These are phyloP conservation scores for Lampris megalopsis DNA, from an alignment of 2,113 vertebrate species.

Conservation along the genomic window DNA sequence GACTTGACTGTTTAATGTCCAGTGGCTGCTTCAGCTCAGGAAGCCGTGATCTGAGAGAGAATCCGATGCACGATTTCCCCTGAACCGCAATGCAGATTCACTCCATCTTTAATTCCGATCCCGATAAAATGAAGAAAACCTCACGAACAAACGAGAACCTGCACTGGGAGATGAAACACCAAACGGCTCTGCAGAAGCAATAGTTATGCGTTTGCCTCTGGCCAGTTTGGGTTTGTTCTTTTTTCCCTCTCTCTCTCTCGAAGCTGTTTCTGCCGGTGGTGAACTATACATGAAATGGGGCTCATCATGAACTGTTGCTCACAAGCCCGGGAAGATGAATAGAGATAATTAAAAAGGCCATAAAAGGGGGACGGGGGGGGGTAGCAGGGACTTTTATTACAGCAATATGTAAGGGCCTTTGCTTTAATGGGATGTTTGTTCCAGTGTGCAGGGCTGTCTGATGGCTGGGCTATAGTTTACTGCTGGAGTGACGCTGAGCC, in stretches of 20 bases:
- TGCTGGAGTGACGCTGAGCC: constrained; percentile 39
- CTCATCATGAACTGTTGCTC: constrained; percentile 73
- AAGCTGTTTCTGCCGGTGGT: constrained; percentile 43
- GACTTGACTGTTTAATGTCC: constrained; percentile 47
- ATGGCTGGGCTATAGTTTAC: constrained; percentile 52
- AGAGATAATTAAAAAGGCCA: constrained; percentile 82
- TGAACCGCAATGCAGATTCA: constrained; percentile 14
- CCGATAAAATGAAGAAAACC: constrained; percentile 34
- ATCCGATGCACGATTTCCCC: constrained; percentile 47
- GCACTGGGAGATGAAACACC: constrained; percentile 35
- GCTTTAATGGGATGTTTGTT: constrained; percentile 80
- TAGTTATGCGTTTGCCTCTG: constrained; percentile 54
- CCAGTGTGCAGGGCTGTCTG: constrained; percentile 51
- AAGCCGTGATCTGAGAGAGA: constrained; percentile 17
- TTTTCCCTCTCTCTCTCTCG: constrained; percentile 48
- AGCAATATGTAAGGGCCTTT: constrained; percentile 73
- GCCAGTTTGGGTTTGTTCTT: constrained; percentile 38
- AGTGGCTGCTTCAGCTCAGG: constrained; percentile 6
- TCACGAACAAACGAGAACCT: neutral
- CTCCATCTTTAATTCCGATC: constrained; percentile 30
- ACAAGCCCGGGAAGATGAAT: constrained; percentile 76
- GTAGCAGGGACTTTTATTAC: constrained; percentile 74
- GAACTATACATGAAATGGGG: constrained; percentile 58
- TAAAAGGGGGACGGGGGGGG: constrained; percentile 67
- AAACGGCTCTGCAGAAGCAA: constrained; percentile 38